These are phyloP conservation scores for Caenorhabditis latens DNA, from an alignment of 1,140 invertebrate genomes.

Conservation along the genomic window DNA sequence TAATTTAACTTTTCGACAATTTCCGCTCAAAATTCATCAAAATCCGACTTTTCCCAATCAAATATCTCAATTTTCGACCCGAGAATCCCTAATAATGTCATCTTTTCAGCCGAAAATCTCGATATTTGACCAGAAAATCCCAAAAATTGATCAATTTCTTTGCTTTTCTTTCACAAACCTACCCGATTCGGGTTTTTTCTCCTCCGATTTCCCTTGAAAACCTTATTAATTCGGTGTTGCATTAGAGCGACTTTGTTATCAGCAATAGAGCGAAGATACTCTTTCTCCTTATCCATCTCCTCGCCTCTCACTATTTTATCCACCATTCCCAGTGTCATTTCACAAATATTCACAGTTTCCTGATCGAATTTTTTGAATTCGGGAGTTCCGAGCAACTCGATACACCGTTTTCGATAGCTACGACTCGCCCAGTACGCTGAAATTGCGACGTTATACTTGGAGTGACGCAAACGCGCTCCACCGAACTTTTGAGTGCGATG, in stretches of 20 bases:
- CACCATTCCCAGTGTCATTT: slow-evolving; percentile 31
- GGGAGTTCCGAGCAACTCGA: not conserved
- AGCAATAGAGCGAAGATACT: slow-evolving; percentile 13
- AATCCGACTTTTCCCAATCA: no score
- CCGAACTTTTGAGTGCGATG: no score
- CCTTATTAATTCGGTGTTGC: slow-evolving; percentile 43
- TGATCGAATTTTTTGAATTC: slow-evolving; percentile 55
- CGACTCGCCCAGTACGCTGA: slow-evolving; percentile 42
- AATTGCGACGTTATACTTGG: not conserved
- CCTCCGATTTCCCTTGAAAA: slow-evolving; percentile 25
- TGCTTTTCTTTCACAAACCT: not conserved
- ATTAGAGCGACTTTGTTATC: slow-evolving; percentile 43
- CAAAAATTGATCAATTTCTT: not conserved
- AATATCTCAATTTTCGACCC: no score
- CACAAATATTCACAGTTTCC: slow-evolving; percentile 36
- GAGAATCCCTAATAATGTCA: no score
- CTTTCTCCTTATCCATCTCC: slow-evolving; percentile 27
- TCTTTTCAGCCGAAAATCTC: no score
- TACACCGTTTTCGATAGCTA: not conserved
- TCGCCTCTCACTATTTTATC: slow-evolving; percentile 42
- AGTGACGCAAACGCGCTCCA: no score
- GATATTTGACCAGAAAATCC: no score
- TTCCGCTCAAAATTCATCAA: no score
- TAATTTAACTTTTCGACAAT: no score
- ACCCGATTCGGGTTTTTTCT: slow-evolving; percentile 33